Conservation (phyloP, 2,113 vertebrate genomes). For the Halichoerus grypus region DNA sequence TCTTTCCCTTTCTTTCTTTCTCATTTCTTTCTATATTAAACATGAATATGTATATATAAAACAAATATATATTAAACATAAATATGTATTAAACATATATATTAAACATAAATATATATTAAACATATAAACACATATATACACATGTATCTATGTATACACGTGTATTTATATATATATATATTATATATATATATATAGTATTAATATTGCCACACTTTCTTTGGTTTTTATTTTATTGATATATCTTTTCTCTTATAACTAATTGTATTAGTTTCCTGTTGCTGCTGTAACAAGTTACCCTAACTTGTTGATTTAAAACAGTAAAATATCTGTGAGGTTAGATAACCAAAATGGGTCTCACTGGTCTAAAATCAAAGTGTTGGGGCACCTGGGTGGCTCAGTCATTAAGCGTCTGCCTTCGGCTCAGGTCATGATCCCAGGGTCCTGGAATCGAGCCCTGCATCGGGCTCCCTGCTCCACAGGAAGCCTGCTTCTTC, state of each 20-base stretch:
- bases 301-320: background rate
- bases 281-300: background rate
- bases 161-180: background rate
- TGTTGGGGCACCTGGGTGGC: background rate
- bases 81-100: background rate
- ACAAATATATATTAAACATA: background rate
- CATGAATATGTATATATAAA: background rate
- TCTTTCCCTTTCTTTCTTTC: background rate
- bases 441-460: too few species aligned
- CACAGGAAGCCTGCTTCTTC: too few species aligned
- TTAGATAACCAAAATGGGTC: background rate
- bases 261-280: background rate
- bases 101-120: background rate
- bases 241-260: background rate
- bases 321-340: background rate
- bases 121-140: background rate
- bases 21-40: background rate
- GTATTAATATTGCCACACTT: background rate
- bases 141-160: background rate
- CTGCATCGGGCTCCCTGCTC: too few species aligned
- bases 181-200: background rate
- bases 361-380: background rate
- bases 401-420: too few species aligned
- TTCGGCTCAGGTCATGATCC: too few species aligned
- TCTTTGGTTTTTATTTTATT: constrained; percentile 15